Conservation (phyloP, 2,888 invertebrate genomes). For the Tanypteryx hageni region DNA sequence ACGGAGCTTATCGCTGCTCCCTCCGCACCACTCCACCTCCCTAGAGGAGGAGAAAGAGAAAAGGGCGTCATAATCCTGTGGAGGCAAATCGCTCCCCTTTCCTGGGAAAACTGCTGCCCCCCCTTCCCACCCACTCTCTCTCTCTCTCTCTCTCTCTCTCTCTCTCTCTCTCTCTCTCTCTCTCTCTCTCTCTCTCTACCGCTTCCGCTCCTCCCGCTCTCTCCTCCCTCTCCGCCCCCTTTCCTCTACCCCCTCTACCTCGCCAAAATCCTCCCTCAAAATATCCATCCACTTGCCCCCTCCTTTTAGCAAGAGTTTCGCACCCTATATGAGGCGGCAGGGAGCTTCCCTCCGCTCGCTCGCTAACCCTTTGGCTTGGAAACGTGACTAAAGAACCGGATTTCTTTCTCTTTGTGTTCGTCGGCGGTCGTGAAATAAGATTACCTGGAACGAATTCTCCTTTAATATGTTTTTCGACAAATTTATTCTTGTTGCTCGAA, state of each 20-base stretch:
- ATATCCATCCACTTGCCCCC: background rate
- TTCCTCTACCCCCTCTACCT: too few relatives aligned
- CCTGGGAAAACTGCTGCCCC: background rate
- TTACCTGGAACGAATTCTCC: background rate
- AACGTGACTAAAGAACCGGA: conserved; percentile 28
- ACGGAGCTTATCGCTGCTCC: background rate
- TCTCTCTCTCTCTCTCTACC: too few relatives aligned
- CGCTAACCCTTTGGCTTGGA: background rate
- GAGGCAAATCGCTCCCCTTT: conserved; percentile 9
- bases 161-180: too few relatives aligned
- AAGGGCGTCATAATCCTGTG: conserved; percentile 17
- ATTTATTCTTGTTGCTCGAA: background rate
- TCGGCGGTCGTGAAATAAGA: background rate
- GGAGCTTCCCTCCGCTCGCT: background rate
- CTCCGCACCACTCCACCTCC: conserved; percentile 7
- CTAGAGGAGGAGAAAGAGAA: background rate
- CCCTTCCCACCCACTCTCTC: too few relatives aligned
- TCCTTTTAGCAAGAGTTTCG: background rate
- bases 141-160: too few relatives aligned
- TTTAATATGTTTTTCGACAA: background rate
- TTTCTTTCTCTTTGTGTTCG: conserved; percentile 21
- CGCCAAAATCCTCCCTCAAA: background rate
- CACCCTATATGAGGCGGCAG: background rate
- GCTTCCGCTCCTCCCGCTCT: too few relatives aligned
- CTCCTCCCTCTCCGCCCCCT: background rate